phyloP scores from a whole-genome alignment of 2,113 vertebrate species.

The Chaetodon auriga region DNA sequence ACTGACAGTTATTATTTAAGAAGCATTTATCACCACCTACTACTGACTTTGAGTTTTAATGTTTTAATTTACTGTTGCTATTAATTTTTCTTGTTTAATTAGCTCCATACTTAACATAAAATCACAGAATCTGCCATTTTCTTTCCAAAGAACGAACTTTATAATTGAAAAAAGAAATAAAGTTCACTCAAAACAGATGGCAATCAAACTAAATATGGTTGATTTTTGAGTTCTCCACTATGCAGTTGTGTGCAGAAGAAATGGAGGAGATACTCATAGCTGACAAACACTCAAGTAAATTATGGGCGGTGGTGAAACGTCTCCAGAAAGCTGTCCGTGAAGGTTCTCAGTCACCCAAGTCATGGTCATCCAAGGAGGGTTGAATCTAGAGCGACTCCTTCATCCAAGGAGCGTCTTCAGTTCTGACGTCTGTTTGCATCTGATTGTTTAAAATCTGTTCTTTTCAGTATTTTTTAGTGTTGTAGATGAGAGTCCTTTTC shows the following conservation, averaged over 20 bases:
- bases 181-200: not conserved
- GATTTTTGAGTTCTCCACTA: not conserved
- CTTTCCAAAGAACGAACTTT: too few species aligned
- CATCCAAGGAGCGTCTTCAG: too few species aligned
- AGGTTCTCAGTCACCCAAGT: too few species aligned
- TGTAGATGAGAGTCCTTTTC: too few species aligned
- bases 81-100: not conserved
- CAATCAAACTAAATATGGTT: not conserved
- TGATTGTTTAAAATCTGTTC: too few species aligned
- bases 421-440: too few species aligned
- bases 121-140: not conserved
- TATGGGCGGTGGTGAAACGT: not conserved
- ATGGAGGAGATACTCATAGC: not conserved
- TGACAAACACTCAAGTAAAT: not conserved
- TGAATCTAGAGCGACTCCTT: too few species aligned
- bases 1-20: not conserved
- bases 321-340: not conserved
- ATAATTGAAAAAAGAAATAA: too few species aligned
- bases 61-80: slow-evolving; percentile 13
- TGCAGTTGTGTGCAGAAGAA: not conserved
- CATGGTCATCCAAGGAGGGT: too few species aligned
- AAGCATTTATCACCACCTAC: not conserved
- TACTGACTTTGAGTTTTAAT: not conserved
- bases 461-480: too few species aligned
- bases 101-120: not conserved